Evolutionary conservation across 92 coral and sea anemone genomes (phyloP).

Genomic region (Palythoa grandiflora): DNA sequence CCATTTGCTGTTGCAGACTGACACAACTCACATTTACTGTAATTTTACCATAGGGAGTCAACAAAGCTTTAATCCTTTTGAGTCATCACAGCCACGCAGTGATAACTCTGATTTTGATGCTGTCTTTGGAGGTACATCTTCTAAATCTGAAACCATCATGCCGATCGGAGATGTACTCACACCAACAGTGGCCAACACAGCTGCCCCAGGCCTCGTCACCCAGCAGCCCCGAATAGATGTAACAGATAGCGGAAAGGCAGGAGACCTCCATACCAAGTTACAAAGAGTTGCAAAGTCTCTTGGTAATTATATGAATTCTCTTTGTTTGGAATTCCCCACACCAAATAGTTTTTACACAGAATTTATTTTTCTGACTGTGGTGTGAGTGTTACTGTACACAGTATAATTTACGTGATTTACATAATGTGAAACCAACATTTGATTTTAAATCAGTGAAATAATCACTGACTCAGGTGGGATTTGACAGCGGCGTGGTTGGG

Average conservation of each 20-base stretch:
- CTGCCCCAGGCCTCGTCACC: not conserved
- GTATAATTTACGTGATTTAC: not conserved
- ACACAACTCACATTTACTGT: not conserved
- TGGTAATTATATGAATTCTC: not conserved
- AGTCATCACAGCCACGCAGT: conserved; percentile 8
- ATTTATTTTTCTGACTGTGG: not conserved
- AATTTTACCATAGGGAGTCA: not conserved
- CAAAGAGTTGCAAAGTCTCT: conserved; percentile 39
- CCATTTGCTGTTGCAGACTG: no score
- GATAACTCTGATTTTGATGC: conserved; percentile 44
- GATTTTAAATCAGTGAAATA: no score
- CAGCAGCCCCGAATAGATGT: conserved; percentile 17
- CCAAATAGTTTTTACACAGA: no score
- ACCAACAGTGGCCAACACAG: conserved; percentile 7
- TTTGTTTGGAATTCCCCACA: no score
- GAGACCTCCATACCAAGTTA: conserved; percentile 28
- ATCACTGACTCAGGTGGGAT: no score
- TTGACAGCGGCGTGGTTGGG: no score
- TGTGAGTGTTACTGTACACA: not conserved
- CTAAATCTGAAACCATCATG: not conserved
- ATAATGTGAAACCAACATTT: not conserved
- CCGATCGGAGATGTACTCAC: conserved; percentile 31
- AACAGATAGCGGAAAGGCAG: conserved; percentile 37
- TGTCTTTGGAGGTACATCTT: conserved; percentile 46
- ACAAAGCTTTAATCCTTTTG: conserved; percentile 30